These are phyloP conservation scores for Enteromius afrohamiltoni DNA, from an alignment of 2,797 vertebrate species.

Conservation along the genomic window DNA sequence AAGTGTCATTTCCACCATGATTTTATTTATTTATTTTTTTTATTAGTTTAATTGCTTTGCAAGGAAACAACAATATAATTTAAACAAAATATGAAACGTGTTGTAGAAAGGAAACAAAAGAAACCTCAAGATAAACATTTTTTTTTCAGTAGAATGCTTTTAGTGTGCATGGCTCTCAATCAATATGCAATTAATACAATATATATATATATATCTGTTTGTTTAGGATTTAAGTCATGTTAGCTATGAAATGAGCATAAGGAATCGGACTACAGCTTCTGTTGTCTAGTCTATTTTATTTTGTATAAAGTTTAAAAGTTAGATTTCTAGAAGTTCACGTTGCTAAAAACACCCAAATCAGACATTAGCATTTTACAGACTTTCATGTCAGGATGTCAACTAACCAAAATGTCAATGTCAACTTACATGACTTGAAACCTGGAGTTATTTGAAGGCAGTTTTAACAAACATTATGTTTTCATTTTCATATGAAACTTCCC, in stretches of 20 bases:
- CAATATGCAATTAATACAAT: background rate
- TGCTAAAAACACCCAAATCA: background rate
- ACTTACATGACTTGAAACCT: background rate
- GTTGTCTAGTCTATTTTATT: background rate
- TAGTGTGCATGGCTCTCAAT: background rate
- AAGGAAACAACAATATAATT: background rate
- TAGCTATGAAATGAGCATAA: background rate
- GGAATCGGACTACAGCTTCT: background rate
- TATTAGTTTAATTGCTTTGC: background rate
- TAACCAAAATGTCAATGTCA: background rate
- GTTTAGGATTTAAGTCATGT: background rate
- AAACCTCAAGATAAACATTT: background rate
- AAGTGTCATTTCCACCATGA: background rate
- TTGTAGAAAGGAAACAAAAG: background rate
- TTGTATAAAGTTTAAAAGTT: too few relatives aligned
- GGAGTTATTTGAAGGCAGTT: background rate
- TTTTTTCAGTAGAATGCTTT: background rate
- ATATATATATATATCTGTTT: too few relatives aligned
- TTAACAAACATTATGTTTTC: background rate
- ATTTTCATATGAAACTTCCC: slow-evolving; percentile 34
- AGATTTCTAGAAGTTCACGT: background rate
- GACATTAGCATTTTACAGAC: background rate
- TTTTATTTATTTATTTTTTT: background rate
- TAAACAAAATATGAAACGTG: background rate
- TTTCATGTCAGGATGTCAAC: background rate